Base-by-base conservation (phyloP, 2,888 invertebrate genomes). In the Thera britannica region DNA sequence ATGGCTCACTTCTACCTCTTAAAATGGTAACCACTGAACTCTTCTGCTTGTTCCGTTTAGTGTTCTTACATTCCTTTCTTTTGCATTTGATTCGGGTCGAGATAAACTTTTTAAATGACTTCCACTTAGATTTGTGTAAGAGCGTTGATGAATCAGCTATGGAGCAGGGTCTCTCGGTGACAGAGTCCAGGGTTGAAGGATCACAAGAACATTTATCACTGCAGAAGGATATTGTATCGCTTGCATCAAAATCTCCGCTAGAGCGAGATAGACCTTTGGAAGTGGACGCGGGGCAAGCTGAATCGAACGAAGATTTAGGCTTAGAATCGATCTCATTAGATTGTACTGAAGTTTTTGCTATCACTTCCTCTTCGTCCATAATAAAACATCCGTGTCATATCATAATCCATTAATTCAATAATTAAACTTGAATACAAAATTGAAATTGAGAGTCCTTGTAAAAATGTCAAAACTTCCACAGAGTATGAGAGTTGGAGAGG, bases 61-160 rank as follows among this genome's bases (percentile, higher is more conserved):
- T 56, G 58, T 73, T 77, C 62, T 67, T 75, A 58, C 56, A 56
- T 61, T 46, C 60, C 58, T 74, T 79, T 70, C 64, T 74, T 69
- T 77, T 82, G 34, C 72, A 62, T 76, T 77, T 84, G 3, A 81
- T 64, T 38, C 80, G 77, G 23, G 69, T 72, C 64, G 79, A 84
- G 36, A 86, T 72, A 65, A 80, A 85, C 6, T 77, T 80, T 68
- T 85, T 84, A 12, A 89, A 78, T 34, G 75, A 68, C 63, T 72
- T 77, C 90, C 91, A 90, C 73, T 83, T 89, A 2, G 86, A 85
- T 67, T 82, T 83, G 46, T 72, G 82, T 9, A 89, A 69, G 49
- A 78, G 75, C 2, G 83, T 81, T 0, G 76, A 65, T 0, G 91
- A 90, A 67, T 88, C 88, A 1, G 79, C 81, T 57, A 91, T 90